Conservation (phyloP, 2,113 vertebrate species). For the Odontesthes bonariensis region DNA sequence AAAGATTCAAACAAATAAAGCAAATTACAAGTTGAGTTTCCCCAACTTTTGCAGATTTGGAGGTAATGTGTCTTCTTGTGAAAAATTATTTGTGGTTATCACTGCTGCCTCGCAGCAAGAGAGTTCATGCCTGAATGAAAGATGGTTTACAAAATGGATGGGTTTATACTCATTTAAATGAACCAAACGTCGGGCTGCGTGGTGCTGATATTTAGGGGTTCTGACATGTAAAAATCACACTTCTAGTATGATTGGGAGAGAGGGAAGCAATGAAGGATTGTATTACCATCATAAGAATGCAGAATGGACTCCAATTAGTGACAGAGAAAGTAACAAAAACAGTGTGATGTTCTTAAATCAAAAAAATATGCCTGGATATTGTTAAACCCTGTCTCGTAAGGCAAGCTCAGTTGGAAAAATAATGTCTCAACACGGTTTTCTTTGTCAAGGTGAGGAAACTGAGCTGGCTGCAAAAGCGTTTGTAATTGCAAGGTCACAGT, state of each 20-base stretch:
- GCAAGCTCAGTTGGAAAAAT: neutral
- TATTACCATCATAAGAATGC: conserved; percentile 2
- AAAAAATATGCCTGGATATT: neutral
- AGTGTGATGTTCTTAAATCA: neutral
- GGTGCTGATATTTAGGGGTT: no score
- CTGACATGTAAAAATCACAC: neutral
- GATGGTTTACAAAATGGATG: no score
- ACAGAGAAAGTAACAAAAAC: neutral
- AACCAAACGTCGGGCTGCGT: no score
- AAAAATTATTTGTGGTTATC: no score
- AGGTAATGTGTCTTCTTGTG: no score
- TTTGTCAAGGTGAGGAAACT: conserved; percentile 5
- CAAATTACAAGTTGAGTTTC: no score
- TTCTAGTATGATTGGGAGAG: neutral
- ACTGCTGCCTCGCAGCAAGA: no score
- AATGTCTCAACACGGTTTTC: neutral
- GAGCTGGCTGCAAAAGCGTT: conserved; percentile 5
- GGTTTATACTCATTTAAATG: no score
- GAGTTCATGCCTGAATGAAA: no score
- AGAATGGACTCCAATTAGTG: neutral
- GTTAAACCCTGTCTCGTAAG: neutral
- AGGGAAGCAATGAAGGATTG: neutral
- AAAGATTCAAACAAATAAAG: no score
- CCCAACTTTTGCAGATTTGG: no score
- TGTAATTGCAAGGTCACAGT: conserved; percentile 26